Percentiles rank a stretch among this genome's conserved stretches.
phyloP scores from a whole-genome alignment of 2,113 vertebrate species.

The Cheilinus undulatus region DNA sequence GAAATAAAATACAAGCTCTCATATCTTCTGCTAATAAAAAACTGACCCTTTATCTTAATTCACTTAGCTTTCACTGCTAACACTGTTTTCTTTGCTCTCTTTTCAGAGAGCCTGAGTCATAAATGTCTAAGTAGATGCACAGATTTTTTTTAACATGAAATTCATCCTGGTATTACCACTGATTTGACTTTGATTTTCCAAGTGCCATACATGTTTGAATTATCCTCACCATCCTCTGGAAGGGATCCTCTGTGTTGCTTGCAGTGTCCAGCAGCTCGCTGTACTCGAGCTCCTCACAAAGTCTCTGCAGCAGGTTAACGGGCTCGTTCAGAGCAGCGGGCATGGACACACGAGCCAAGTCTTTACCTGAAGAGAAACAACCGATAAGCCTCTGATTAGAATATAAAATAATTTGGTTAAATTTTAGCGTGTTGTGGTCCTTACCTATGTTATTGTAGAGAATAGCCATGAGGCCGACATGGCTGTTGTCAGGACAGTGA shows the following conservation, averaged over 20 bases:
- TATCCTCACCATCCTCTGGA: conserved; percentile 88
- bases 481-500: conserved; percentile 84
- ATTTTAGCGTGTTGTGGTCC: not conserved
- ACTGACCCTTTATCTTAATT: too few relatives aligned
- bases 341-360: conserved; percentile 93
- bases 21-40: too few relatives aligned
- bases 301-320: conserved; percentile 89
- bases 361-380: conserved; percentile 82
- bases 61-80: too few relatives aligned
- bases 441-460: conserved; percentile 92
- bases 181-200: too few relatives aligned
- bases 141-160: too few relatives aligned
- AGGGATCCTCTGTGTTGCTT: conserved; percentile 85
- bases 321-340: conserved; percentile 92
- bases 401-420: not conserved
- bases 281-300: conserved; percentile 94
- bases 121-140: not conserved
- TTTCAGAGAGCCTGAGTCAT: not conserved
- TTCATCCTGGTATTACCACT: too few relatives aligned
- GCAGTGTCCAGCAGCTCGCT: conserved; percentile 89
- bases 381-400: too few relatives aligned
- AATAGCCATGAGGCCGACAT: conserved; percentile 91
- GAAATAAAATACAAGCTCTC: not conserved
- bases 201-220: too few relatives aligned
- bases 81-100: too few relatives aligned